A percentile compares a stretch with the other conserved stretches of the same genome.
Conservation (phyloP, 2,888 invertebrate genomes). For the Drosophila engyochracea region DNA sequence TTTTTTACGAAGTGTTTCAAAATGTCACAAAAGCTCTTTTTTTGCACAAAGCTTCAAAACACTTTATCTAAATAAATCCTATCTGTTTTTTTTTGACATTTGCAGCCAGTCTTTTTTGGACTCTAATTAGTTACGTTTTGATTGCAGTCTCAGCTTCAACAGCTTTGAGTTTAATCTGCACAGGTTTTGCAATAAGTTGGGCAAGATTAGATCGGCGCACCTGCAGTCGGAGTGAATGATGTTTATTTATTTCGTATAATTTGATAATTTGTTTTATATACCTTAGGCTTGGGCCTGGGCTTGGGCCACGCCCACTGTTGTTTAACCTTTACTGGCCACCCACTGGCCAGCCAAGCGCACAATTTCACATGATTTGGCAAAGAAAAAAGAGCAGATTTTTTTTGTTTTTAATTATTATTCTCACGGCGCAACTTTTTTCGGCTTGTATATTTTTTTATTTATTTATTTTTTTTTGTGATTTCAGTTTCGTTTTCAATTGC, state of each 20-base stretch:
- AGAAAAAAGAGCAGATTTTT: slow-evolving; percentile 31
- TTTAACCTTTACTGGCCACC: slow-evolving; percentile 60
- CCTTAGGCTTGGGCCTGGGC: slow-evolving; percentile 2
- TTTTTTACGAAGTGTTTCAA: background rate
- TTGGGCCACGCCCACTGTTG: slow-evolving; percentile 39
- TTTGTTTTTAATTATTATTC: slow-evolving; percentile 73
- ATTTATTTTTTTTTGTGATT: slow-evolving; percentile 33
- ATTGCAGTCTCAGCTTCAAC: slow-evolving; percentile 12
- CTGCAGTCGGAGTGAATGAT: slow-evolving; percentile 40
- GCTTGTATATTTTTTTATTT: slow-evolving; percentile 13
- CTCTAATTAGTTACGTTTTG: slow-evolving; percentile 56
- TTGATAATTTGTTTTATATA: slow-evolving; percentile 34
- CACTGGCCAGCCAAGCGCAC: slow-evolving; percentile 52
- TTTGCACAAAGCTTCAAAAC: background rate
- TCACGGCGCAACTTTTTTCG: slow-evolving; percentile 58
- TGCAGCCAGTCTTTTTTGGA: slow-evolving; percentile 26
- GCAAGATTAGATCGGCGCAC: slow-evolving; percentile 58
- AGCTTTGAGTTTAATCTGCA: slow-evolving; percentile 36
- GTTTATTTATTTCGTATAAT: slow-evolving; percentile 28
- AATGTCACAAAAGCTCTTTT: slow-evolving; percentile 3
- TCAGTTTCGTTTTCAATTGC: slow-evolving; percentile 73
- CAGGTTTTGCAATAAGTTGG: slow-evolving; percentile 44
- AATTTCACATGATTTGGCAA: slow-evolving; percentile 53
- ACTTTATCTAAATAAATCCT: slow-evolving; percentile 15
- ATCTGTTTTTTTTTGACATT: slow-evolving; percentile 43